Evolutionary conservation across 2,888 invertebrate genomes (phyloP).

Genomic region (Chydorus sphaericus): DNA sequence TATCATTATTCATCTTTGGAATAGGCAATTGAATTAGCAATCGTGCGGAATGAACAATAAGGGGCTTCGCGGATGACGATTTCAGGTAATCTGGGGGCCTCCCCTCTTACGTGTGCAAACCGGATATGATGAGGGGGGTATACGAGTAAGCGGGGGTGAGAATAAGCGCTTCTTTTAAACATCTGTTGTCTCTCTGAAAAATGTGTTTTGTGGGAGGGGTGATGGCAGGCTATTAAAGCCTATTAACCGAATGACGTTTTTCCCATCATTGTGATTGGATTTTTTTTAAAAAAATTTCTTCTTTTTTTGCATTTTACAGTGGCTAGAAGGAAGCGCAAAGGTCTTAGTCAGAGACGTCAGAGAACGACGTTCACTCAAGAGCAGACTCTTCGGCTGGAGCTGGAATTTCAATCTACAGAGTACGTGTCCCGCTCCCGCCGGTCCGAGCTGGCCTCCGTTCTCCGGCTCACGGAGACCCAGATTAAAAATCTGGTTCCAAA

Average conservation of each 20-base stretch:
- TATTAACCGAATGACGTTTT: constrained; percentile 5
- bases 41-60: no score
- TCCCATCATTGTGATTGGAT: no score
- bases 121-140: not conserved
- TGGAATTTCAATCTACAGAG: constrained; percentile 81
- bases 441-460: constrained; percentile 56
- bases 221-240: constrained; percentile 1
- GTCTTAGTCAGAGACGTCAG: constrained; percentile 73
- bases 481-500: constrained; percentile 90
- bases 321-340: constrained; percentile 68
- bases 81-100: no score
- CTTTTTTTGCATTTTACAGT: constrained; percentile 36
- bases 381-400: constrained; percentile 75
- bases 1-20: no score
- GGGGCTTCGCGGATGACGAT: no score
- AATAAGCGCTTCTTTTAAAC: constrained; percentile 1
- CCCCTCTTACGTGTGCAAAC: constrained; percentile 1
- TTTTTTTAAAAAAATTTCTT: not conserved
- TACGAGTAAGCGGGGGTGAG: no score
- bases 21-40: no score
- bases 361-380: constrained; percentile 89
- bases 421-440: constrained; percentile 77
- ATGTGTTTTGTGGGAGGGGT: not conserved
- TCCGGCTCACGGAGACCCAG: constrained; percentile 54
- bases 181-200: constrained; percentile 1